Conservation (phyloP, 1,140 invertebrate species). For the Stegodyphus mimosarum region DNA sequence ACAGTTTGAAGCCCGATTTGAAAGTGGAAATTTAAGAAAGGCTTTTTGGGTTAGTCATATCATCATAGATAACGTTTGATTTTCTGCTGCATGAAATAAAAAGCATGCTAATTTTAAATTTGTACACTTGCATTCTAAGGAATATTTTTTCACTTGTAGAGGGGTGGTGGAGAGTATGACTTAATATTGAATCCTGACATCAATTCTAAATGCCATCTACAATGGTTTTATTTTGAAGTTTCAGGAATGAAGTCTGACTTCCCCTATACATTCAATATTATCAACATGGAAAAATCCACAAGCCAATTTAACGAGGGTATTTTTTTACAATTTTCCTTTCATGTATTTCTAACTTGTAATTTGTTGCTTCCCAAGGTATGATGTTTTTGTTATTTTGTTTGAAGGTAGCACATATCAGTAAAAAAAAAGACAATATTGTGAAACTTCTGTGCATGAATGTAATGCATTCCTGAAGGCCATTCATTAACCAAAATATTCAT, state of each 20-base stretch:
- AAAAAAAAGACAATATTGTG: no score
- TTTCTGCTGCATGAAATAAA: not conserved
- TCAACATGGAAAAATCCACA: conserved; percentile 90
- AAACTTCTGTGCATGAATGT: no score
- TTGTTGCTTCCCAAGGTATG: no score
- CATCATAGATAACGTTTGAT: not conserved
- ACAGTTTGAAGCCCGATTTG: conserved; percentile 94
- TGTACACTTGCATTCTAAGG: no score
- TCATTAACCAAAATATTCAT: no score
- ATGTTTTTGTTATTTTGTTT: no score
- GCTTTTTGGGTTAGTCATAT: conserved; percentile 84
- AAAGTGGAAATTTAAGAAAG: conserved; percentile 94
- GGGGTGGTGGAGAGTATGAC: conserved; percentile 87
- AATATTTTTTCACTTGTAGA: conserved; percentile 68
- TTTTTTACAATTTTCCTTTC: conserved; percentile 18
- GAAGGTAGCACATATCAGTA: no score
- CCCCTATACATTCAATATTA: conserved; percentile 88
- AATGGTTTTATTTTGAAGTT: conserved; percentile 96
- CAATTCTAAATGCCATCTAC: conserved; percentile 82
- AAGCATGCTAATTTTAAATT: not conserved
- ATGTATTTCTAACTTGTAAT: no score
- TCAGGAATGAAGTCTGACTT: conserved; percentile 80
- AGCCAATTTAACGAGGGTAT: conserved; percentile 88
- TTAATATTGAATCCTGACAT: conserved; percentile 91
- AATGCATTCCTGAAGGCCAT: no score